Evolutionary conservation across 2,797 vertebrate species (phyloP).

Genomic region (Staurois parvus): DNA sequence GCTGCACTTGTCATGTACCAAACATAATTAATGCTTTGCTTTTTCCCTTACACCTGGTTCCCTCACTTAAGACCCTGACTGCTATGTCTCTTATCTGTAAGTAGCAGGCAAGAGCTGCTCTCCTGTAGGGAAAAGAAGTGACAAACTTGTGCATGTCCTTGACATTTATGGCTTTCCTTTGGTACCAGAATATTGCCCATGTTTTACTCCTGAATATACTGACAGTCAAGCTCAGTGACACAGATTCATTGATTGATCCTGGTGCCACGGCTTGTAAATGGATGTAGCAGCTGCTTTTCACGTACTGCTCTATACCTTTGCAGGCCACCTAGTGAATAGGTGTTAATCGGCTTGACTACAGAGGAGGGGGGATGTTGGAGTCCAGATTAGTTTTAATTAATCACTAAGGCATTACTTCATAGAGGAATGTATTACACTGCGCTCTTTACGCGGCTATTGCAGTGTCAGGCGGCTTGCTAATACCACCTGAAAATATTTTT

Average conservation of each 20-base stretch:
- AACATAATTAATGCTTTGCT: slow-evolving; percentile 43
- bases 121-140: not conserved
- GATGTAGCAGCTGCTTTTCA: slow-evolving; percentile 8
- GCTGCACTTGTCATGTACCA: not conserved
- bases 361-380: not conserved
- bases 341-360: not conserved
- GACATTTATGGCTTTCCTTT: slow-evolving; percentile 17
- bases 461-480: not conserved
- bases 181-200: not conserved
- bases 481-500: not conserved
- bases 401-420: not conserved
- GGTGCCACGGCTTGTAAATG: slow-evolving; percentile 21
- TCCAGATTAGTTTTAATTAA: not conserved
- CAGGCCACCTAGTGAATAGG: not conserved
- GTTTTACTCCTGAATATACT: slow-evolving; percentile 25
- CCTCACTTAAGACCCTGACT: not conserved
- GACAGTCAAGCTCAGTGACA: slow-evolving; percentile 21
- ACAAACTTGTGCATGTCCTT: slow-evolving; percentile 20
- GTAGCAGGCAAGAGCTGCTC: not conserved
- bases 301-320: not conserved
- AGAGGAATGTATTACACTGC: not conserved
- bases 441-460: not conserved
- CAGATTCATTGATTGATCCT: slow-evolving; percentile 20
- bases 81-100: slow-evolving; percentile 15
- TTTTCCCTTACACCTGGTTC: slow-evolving; percentile 35